phyloP scores from a whole-genome alignment of 2,113 vertebrate genomes.

The Clarias macrocephalus region DNA sequence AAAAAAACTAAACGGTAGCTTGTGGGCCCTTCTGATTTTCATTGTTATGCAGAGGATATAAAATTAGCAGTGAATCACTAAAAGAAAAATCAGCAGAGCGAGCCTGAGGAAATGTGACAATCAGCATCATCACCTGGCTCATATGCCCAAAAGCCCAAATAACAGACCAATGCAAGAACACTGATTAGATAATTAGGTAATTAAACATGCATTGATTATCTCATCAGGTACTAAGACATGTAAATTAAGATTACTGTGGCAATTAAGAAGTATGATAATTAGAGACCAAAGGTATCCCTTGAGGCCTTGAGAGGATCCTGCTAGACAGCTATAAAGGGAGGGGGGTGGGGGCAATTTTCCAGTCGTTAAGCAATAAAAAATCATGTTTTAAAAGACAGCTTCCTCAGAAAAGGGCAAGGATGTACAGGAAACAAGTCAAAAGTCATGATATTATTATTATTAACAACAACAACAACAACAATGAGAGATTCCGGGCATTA shows the following conservation, averaged over 20 bases:
- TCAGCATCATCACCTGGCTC: slow-evolving; percentile 33
- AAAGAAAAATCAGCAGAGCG: slow-evolving; percentile 41
- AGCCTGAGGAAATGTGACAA: slow-evolving; percentile 42
- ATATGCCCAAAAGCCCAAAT: slow-evolving; percentile 4
- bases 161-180: slow-evolving; percentile 28
- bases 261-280: slow-evolving; percentile 44
- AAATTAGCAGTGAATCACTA: slow-evolving; percentile 53
- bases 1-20: slow-evolving; percentile 18
- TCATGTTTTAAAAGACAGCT: background rate
- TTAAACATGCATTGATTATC: slow-evolving; percentile 16
- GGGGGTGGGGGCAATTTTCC: background rate
- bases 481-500: too few relatives aligned
- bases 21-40: slow-evolving; percentile 47
- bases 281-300: slow-evolving; percentile 24
- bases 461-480: too few relatives aligned
- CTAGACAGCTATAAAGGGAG: background rate
- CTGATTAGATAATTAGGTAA: slow-evolving; percentile 37
- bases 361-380: background rate
- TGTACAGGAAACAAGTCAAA: too few relatives aligned
- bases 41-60: slow-evolving; percentile 49
- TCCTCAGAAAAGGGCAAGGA: background rate
- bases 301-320: background rate
- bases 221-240: slow-evolving; percentile 58
- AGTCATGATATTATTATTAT: too few relatives aligned
- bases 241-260: slow-evolving; percentile 61